Evolutionary conservation across 2,888 invertebrate genomes (phyloP), one percentile per base, ranked within the genome.

Genomic region (Conistra vaccinii): DNA sequence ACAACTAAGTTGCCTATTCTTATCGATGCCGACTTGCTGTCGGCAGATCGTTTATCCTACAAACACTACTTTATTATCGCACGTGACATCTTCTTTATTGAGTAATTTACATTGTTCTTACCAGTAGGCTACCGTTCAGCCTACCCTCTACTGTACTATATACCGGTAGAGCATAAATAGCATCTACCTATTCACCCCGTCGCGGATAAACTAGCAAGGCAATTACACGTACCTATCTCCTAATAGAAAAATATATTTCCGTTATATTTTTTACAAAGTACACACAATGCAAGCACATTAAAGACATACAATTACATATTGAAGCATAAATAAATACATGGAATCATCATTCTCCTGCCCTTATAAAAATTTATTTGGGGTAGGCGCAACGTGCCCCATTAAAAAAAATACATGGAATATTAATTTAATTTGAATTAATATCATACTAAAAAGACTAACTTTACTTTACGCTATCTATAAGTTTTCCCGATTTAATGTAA

Each of bases 201-300:
- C 5, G 26, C 5, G 48, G 35, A 69, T 20, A n/a, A 69, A 70
- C n/a, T 55, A 55, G 26, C 55, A n/a, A 26, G 32, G 26, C 20
- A 20, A 29, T 48, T 48, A 51, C 17, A 74, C 23, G 7, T 35
- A 35, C 29, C 14, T 23, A 32, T n/a, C n/a, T 48, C 35, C 6
- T 23, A 51, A 23, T 39, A 76, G 3, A 62, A 62, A 76, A 76
- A 62, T 62, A 76, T 60, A 61, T 58, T 58, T 20, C 17, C 5
- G 2, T n/a, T 76, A 61, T 7, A 20, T 39, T 48, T 17, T 48
- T 48, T n/a, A 58, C 29, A 58, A 58, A 48, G 5, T 72, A 35
- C 55, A 45, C 9, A 42, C 26, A 23, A 48, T 71, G 57, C 57
- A 75, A 75, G 57, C 45, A 35, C 23, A 23, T 75, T 57, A 17